Evolutionary conservation across 2,113 vertebrate genomes (phyloP).

Genomic region (Tympanuchus pallidicinctus): DNA sequence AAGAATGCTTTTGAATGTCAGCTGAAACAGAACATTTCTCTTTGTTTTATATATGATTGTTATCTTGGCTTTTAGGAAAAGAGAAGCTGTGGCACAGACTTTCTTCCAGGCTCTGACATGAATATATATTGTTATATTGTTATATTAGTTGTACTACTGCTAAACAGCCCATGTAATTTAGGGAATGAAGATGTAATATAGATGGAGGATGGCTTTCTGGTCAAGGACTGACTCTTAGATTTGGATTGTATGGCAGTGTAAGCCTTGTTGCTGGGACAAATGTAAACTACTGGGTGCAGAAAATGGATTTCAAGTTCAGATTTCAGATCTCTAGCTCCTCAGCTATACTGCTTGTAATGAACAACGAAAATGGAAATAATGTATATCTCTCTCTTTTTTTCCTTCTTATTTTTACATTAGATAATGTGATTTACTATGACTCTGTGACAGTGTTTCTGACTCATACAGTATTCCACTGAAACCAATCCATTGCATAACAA

Average conservation of each 20-base stretch:
- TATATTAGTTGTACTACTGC: not conserved
- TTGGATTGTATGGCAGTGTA: not conserved
- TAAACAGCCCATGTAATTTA: not conserved
- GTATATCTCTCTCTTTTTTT: accelerated
- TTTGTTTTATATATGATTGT: not conserved
- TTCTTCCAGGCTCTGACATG: not conserved
- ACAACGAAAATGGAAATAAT: not conserved
- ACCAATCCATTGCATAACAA: not conserved
- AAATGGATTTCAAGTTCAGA: not conserved
- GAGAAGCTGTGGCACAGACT: not conserved
- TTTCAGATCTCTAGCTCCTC: not conserved
- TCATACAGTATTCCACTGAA: not conserved
- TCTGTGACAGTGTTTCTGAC: not conserved
- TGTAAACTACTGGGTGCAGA: not conserved
- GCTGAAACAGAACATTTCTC: not conserved
- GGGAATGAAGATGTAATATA: not conserved
- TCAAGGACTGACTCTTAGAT: not conserved
- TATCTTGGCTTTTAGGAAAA: not conserved
- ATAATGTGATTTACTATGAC: not conserved
- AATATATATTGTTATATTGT: not conserved
- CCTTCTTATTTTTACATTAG: not conserved
- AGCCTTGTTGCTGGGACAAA: not conserved
- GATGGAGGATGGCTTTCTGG: not conserved
- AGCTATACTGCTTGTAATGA: not conserved
- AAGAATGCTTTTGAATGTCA: not conserved